These are phyloP conservation scores for Collichthys lucidus DNA, from an alignment of 2,113 vertebrate species.

Conservation along the genomic window DNA sequence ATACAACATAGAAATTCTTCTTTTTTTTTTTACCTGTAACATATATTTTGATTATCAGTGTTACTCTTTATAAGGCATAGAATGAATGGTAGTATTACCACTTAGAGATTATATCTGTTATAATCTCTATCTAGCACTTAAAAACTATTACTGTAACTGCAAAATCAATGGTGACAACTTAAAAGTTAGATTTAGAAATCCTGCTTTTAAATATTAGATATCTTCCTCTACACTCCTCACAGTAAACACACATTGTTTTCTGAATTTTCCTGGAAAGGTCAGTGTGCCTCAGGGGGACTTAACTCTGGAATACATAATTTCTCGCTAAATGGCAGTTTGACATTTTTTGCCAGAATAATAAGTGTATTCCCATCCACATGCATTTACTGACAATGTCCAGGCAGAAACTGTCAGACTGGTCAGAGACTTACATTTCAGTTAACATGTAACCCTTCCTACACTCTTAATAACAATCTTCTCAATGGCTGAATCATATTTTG, in stretches of 20 bases:
- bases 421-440: neutral
- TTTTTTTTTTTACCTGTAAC: neutral
- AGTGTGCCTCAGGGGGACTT: conserved; percentile 14
- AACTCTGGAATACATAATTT: conserved; percentile 40
- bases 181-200: neutral
- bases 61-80: neutral
- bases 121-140: neutral
- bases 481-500: conserved; percentile 1
- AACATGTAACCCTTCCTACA: neutral
- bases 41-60: too few relatives aligned
- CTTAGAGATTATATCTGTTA: neutral
- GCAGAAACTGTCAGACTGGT: neutral
- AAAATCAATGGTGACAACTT: neutral
- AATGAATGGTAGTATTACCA: neutral
- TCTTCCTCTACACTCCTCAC: neutral
- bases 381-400: neutral
- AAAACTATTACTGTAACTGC: neutral
- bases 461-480: neutral
- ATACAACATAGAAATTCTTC: neutral
- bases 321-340: conserved; percentile 35
- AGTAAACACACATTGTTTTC: conserved; percentile 27
- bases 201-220: neutral
- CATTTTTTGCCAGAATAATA: conserved; percentile 17
- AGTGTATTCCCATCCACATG: neutral
- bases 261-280: conserved; percentile 57